Evolutionary conservation across 2,888 invertebrate species (phyloP), one percentile per base, ranked within the genome.

Genomic region (Strigamia maritima): DNA sequence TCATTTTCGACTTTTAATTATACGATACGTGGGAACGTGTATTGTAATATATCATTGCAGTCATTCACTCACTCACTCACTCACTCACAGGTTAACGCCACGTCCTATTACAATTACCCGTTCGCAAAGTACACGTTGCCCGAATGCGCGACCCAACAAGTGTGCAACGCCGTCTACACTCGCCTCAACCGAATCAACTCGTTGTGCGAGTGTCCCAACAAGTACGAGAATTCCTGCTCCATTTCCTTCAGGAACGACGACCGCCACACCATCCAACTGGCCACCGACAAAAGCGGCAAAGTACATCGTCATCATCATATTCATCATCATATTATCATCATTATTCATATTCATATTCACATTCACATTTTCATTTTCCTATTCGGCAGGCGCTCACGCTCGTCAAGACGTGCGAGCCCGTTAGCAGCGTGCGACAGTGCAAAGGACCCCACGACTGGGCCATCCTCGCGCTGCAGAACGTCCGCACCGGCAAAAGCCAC

Each of bases 61-160:
- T 10, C 19, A 35, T 35, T 38, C 35, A 19, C 6, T n/a, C 19
- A 19, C 24, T 22, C 19, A 26, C 31, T 75, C 26, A 35, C 31
- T 6, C 6, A 7, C 1, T 75, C 16, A 16, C 26, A 38, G 75
- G 40, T 35, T 38, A 75, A 75, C 38, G 75, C 22, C 19, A 75
- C 75, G 14, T 75, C 40, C 75, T 95, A 95, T 87, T 94, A 95
- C 87, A 95, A 94, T 88, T 95, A 94, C 87, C 95, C 95, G 38
- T 95, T 95, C 88, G 94, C 95, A 87, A 94, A 95, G 87, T 95
- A 95, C 88, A 88, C 94, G 84, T 89, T 96, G 83, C 95, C 95
- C 81, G 95, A 95, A 88, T 96, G 96, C 87, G 95, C 95, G 82
- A 94, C 95, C 84, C 95, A 96, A 88, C 95, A 96, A 89, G 94